A percentile compares a stretch with the other conserved stretches of the same genome.
These are phyloP conservation scores for Philopedon plagiatum DNA, from an alignment of 2,888 invertebrate genomes.

Conservation along the genomic window DNA sequence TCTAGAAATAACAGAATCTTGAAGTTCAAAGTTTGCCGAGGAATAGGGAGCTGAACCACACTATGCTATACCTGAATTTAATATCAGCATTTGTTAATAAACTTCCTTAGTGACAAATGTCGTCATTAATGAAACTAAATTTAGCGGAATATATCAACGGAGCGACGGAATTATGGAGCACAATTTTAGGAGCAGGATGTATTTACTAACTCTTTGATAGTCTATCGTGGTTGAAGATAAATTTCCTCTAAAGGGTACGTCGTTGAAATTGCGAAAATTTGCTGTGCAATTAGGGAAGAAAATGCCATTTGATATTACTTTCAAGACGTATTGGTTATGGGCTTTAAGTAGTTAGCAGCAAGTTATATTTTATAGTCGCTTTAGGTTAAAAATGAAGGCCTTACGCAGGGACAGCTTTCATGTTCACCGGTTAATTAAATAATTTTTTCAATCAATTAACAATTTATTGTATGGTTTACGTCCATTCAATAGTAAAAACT, in stretches of 20 bases:
- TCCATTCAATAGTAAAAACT: no score
- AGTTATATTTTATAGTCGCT: no score
- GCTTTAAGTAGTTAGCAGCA: no score
- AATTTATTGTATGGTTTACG: no score
- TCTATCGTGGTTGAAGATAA: slow-evolving; percentile 27
- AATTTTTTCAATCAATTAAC: no score
- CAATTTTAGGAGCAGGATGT: slow-evolving; percentile 36
- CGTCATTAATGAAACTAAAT: slow-evolving; percentile 32
- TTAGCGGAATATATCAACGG: slow-evolving; percentile 33
- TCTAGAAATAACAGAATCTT: no score
- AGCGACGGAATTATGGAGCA: slow-evolving; percentile 30
- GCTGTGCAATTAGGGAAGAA: not conserved
- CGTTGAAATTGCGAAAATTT: slow-evolving; percentile 19
- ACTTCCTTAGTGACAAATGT: slow-evolving; percentile 32
- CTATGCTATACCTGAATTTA: slow-evolving; percentile 14
- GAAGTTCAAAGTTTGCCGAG: not conserved
- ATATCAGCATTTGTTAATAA: slow-evolving; percentile 30
- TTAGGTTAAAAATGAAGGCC: no score
- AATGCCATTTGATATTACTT: slow-evolving; percentile 4
- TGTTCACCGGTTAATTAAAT: no score
- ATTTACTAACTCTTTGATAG: slow-evolving; percentile 33
- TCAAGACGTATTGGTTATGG: no score
- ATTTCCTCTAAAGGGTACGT: slow-evolving; percentile 14
- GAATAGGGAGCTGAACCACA: not conserved
- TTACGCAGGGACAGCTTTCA: no score